Percentiles rank a stretch among this genome's conserved stretches.
These are phyloP conservation scores for Acinonyx jubatus DNA, from an alignment of 2,113 vertebrate species.

Conservation along the genomic window DNA sequence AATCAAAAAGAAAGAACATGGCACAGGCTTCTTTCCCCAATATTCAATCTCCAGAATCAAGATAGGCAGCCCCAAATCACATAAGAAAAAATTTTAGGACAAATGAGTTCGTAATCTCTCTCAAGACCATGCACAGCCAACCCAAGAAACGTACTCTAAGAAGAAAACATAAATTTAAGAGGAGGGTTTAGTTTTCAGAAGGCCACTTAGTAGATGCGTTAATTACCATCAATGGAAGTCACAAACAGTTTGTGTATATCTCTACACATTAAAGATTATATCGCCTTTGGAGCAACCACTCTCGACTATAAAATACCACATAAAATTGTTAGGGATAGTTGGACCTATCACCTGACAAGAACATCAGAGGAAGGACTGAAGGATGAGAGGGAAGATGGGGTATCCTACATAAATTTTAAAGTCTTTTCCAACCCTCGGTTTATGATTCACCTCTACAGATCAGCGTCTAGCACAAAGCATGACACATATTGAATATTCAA, in stretches of 20 bases:
- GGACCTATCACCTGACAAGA: not conserved
- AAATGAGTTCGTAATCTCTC: not conserved
- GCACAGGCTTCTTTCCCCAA: not conserved
- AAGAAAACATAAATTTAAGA: constrained; percentile 6
- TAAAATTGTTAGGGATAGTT: not conserved
- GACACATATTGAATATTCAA: not conserved
- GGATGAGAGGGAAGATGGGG: not conserved
- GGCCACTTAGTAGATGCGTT: not conserved
- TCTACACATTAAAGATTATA: not conserved
- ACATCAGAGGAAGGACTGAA: not conserved
- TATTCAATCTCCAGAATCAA: constrained; percentile 38
- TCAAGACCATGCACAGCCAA: not conserved
- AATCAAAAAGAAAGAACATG: constrained; percentile 23
- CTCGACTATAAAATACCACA: not conserved
- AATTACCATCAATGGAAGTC: not conserved
- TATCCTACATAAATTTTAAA: not conserved
- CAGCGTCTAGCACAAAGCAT: not conserved
- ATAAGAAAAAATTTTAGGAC: not conserved
- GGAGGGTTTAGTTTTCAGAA: not conserved
- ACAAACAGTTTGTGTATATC: not conserved
- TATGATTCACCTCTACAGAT: not conserved
- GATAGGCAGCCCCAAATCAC: not conserved
- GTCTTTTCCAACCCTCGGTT: not conserved
- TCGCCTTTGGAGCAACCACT: not conserved
- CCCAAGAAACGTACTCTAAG: not conserved